Evolutionary conservation across 2,888 invertebrate species (phyloP).

Genomic region (Dusona sp.): DNA sequence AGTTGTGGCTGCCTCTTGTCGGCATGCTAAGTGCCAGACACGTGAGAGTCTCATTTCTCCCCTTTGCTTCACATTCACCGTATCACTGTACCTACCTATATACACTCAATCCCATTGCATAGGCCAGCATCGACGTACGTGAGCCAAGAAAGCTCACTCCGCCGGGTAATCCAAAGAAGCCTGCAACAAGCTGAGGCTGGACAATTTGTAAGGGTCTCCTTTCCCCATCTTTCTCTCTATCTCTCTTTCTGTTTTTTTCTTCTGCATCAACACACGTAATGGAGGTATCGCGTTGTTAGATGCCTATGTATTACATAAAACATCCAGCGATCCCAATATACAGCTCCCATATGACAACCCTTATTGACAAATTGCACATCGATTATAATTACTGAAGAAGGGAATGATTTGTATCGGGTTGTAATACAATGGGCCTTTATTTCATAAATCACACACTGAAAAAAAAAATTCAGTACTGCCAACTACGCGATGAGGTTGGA

Average conservation of each 20-base stretch:
- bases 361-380: too few relatives aligned
- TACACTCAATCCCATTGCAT: slow-evolving; percentile 26
- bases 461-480: not conserved
- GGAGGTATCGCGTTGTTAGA: not conserved
- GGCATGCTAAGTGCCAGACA: slow-evolving; percentile 66
- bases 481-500: too few relatives aligned
- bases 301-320: not conserved
- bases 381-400: not conserved
- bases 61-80: slow-evolving; percentile 28
- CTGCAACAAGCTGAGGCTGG: slow-evolving; percentile 59
- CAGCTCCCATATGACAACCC: too few relatives aligned
- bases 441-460: not conserved
- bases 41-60: slow-evolving; percentile 53
- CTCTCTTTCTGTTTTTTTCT: not conserved
- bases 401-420: not conserved
- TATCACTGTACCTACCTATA: slow-evolving; percentile 25
- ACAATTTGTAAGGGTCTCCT: slow-evolving; percentile 62
- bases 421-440: too few relatives aligned
- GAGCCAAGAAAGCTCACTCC: slow-evolving; percentile 65
- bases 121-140: slow-evolving; percentile 50
- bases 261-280: not conserved
- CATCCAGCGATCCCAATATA: not conserved
- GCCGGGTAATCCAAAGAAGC: slow-evolving; percentile 60
- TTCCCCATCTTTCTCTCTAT: not conserved
- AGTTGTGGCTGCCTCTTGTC: slow-evolving; percentile 67